Evolutionary conservation across 92 coral and sea anemone genomes (phyloP), one percentile per base, ranked within the genome.

Genomic region (Scolanthus callimorphus): DNA sequence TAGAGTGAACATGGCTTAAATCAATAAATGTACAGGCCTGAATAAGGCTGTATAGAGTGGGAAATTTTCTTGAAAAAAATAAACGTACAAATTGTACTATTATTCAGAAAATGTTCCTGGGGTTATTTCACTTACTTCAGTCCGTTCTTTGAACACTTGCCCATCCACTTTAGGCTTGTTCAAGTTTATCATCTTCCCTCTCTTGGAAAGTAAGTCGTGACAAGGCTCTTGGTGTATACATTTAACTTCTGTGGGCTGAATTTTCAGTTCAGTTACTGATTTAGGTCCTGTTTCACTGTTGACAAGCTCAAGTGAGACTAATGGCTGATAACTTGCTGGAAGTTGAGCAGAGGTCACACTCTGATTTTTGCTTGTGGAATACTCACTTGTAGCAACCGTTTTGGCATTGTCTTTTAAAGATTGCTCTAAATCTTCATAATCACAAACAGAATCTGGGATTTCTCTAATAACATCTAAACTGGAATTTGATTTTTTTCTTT

Each of bases 81-180:
- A n/a, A n/a, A n/a, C n/a, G n/a, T n/a, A n/a, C n/a, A n/a, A n/a
- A n/a, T n/a, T n/a, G n/a, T n/a, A n/a, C n/a, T n/a, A n/a, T n/a
- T n/a, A n/a, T n/a, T n/a, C n/a, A n/a, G n/a, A n/a, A n/a, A n/a
- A n/a, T n/a, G n/a, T n/a, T n/a, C n/a, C n/a, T n/a, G n/a, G n/a
- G n/a, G n/a, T n/a, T n/a, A n/a, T n/a, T n/a, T n/a, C n/a, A 55
- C 62, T 39, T 43, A 88, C 96, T 77, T 83, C 86, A 0, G 76
- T 59, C 20, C 78, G 63, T 45, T 70, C 64, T 50, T 82, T 87
- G 47, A 87, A 87, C 51, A 66, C 57, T 26, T 45, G 51, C 3
- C 96, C 90, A 46, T 70, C 48, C 1, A 87, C 66, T 4, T 41
- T 70, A 10, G 77, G 70, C 29, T 52, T 57, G 30, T 31, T 39